A percentile compares a stretch with the other conserved stretches of the same genome.
Evolutionary conservation across 2,888 invertebrate genomes (phyloP).

Genomic region (Drosophila ezoana): DNA sequence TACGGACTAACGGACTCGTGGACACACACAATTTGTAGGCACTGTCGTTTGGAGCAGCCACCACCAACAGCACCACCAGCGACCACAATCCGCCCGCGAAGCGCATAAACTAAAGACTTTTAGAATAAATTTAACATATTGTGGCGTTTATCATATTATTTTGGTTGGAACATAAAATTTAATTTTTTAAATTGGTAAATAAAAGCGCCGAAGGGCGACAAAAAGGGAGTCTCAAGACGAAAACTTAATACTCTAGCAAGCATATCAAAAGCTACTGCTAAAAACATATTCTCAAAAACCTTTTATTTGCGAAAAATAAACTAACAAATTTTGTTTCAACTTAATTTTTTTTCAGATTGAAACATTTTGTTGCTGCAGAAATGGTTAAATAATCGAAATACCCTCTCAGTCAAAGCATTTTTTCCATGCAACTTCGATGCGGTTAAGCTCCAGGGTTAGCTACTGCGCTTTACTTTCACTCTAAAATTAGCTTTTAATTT

Average conservation of each 20-base stretch:
- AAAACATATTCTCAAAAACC: too few species aligned
- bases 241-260: constrained; percentile 18
- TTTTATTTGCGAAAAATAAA: not conserved
- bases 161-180: constrained; percentile 57
- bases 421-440: constrained; percentile 16
- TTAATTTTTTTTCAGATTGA: too few species aligned
- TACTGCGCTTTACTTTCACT: constrained; percentile 59
- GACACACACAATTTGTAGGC: constrained; percentile 74
- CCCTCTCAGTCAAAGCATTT: constrained; percentile 1
- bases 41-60: constrained; percentile 26
- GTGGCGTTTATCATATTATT: constrained; percentile 72
- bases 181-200: constrained; percentile 70
- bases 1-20: constrained; percentile 36
- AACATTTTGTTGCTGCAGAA: too few species aligned
- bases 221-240: constrained; percentile 1
- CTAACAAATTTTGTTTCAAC: not conserved
- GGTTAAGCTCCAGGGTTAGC: constrained; percentile 18
- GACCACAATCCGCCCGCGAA: constrained; percentile 10
- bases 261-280: not conserved
- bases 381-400: not conserved
- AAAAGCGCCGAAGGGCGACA: constrained; percentile 26
- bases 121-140: constrained; percentile 76
- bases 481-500: constrained; percentile 74
- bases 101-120: constrained; percentile 79
- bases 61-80: too few species aligned